A percentile compares a stretch with the other conserved stretches of the same genome.
Conservation (phyloP, 2,888 invertebrate species). For the Lamellibrachia columna region DNA sequence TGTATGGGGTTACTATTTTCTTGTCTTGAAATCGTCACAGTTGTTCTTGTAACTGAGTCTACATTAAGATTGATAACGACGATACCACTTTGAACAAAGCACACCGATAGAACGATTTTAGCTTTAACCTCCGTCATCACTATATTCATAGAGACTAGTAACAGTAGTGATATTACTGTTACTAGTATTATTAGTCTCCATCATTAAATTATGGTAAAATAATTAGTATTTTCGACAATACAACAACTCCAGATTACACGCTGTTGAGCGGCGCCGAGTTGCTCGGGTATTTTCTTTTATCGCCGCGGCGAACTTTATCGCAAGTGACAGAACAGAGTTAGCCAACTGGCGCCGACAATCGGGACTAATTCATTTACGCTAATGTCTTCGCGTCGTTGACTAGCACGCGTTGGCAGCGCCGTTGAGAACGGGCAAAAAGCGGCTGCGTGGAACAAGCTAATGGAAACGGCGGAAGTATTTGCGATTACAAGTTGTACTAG, state of each 20-base stretch:
- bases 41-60: too few species aligned
- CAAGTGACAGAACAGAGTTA: not conserved
- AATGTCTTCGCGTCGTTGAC: not conserved
- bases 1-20: too few species aligned
- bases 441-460: not conserved
- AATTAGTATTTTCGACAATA: not conserved
- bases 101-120: too few species aligned
- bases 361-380: not conserved
- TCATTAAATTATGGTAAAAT: too few species aligned
- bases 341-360: not conserved
- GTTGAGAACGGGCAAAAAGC: conserved; percentile 4
- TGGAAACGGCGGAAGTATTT: not conserved
- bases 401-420: not conserved
- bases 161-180: too few species aligned
- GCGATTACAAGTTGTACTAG: conserved; percentile 1
- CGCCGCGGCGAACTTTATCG: not conserved
- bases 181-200: too few species aligned
- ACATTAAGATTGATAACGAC: too few species aligned
- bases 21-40: too few species aligned
- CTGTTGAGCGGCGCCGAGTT: not conserved
- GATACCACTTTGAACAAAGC: too few species aligned
- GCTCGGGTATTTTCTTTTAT: not conserved
- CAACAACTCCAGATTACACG: not conserved
- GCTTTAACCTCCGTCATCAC: too few species aligned
- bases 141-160: too few species aligned